Evolutionary conservation across 2,113 vertebrate species (phyloP), one percentile per base, ranked within the genome.

Genomic region (Chlamydotis undulata): DNA sequence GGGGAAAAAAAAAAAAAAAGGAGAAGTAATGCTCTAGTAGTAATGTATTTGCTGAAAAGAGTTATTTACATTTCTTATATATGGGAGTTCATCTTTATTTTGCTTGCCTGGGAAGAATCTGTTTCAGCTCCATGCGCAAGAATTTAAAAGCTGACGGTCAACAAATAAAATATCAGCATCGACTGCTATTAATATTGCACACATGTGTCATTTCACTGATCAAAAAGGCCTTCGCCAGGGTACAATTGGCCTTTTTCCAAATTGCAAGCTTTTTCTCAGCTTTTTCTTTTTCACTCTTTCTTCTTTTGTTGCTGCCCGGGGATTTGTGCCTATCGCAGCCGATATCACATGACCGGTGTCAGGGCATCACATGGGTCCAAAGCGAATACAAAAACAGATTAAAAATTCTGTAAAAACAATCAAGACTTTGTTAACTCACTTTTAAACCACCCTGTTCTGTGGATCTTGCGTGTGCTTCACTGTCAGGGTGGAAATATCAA

Each of bases 151-250:
- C 96, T 94, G 93, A 89, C 68, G 67, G 92, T 95, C 86, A 77
- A 82, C 95, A 97, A 97, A 96, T 95, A 95, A 97, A 97, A 97
- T 95, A 98, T 98, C 98, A 97, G 98, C 98, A 98, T 98, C 92
- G 43, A 95, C 95, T 94, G 97, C 98, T 98, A 96, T 98, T 98
- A 98, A 99, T 99, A 98, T 98, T 98, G 98, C 98, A 98, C 98
- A 98, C 98, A 98, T 99, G 98, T 98, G 97, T 98, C 97, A 98
- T 98, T 98, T 97, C 96, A 95, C 93, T 98, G 98, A 98, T 98
- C 97, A 98, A 98, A 98, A 98, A 98, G 97, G 96, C 96, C 96
- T 98, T 98, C 87, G 35, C 96, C 31, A 1, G 97, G 97, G 91
- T 90, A 98, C 97, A 97, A 97, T 98, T 98, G 98, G 98, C 98